Percentiles rank a stretch among this genome's conserved stretches.
These are phyloP conservation scores for Netelia inedita DNA, from an alignment of 2,888 invertebrate genomes.

Conservation along the genomic window DNA sequence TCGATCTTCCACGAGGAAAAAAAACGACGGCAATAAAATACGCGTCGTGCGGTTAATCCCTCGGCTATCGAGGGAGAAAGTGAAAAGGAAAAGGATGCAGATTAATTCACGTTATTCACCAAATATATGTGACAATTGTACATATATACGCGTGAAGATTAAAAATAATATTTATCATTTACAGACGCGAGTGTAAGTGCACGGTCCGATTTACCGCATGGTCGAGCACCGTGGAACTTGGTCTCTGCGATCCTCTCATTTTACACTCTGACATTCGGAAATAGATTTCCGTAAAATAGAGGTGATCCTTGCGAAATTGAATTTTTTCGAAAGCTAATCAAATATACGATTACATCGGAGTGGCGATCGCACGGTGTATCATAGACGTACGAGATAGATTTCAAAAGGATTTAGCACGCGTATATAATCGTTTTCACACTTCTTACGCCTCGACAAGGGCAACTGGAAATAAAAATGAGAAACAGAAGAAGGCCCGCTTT, in stretches of 20 bases:
- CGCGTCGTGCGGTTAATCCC: neutral
- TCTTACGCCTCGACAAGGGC: slow-evolving; percentile 72
- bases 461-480: neutral
- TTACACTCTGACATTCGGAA: neutral
- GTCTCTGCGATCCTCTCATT: slow-evolving; percentile 32
- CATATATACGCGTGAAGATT: neutral
- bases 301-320: slow-evolving; percentile 51
- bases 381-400: neutral
- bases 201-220: slow-evolving; percentile 18
- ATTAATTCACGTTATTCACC: neutral
- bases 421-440: slow-evolving; percentile 52
- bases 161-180: neutral
- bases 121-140: neutral
- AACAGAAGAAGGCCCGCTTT: neutral
- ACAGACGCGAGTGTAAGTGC: slow-evolving; percentile 4
- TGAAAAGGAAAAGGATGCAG: neutral
- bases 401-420: neutral
- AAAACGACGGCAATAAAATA: neutral
- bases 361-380: neutral
- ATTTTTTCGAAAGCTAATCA: neutral
- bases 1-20: slow-evolving; percentile 1
- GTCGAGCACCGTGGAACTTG: slow-evolving; percentile 27
- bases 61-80: slow-evolving; percentile 6
- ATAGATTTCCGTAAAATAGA: slow-evolving; percentile 16
- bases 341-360: neutral